Evolutionary conservation across 2,113 vertebrate genomes (phyloP).

Genomic region (Lethenteron camtschaticum): DNA sequence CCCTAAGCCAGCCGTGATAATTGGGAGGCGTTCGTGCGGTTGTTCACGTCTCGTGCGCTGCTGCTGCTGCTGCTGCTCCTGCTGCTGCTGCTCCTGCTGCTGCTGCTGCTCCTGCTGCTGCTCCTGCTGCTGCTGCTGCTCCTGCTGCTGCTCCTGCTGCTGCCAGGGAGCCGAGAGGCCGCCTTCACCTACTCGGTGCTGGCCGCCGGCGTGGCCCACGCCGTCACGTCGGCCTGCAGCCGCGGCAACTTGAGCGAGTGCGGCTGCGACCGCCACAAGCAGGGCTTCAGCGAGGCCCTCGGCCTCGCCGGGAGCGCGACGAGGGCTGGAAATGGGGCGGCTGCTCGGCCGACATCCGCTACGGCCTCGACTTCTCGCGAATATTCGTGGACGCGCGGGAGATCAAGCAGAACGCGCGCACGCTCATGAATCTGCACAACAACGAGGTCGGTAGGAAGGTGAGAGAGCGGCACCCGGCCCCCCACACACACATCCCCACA

Average conservation of each 20-base stretch:
- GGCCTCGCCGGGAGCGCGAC: constrained; percentile 27
- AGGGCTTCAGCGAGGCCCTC: constrained; percentile 23
- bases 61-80: too few species aligned
- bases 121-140: too few species aligned
- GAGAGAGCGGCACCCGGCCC: not conserved
- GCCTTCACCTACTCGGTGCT: constrained; percentile 95
- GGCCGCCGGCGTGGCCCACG: constrained; percentile 74
- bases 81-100: too few species aligned
- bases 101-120: too few species aligned
- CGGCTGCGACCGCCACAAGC: constrained; percentile 87
- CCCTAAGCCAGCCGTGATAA: too few species aligned
- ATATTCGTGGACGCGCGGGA: constrained; percentile 88
- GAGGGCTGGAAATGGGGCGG: constrained; percentile 99
- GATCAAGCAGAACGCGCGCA: constrained; percentile 79
- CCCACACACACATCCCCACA: too few species aligned
- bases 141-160: too few species aligned
- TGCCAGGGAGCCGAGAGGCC: constrained; percentile 72
- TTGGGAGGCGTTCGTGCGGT: too few species aligned
- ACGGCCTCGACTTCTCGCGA: constrained; percentile 83
- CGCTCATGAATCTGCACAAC: constrained; percentile 98
- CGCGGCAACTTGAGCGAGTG: constrained; percentile 95
- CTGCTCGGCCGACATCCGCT: constrained; percentile 84
- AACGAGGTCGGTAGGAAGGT: constrained; percentile 97
- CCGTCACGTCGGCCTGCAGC: constrained; percentile 78
- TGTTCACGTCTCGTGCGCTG: too few species aligned